Base-by-base conservation (phyloP, 2,797 vertebrate genomes). In the Alosa sapidissima region DNA sequence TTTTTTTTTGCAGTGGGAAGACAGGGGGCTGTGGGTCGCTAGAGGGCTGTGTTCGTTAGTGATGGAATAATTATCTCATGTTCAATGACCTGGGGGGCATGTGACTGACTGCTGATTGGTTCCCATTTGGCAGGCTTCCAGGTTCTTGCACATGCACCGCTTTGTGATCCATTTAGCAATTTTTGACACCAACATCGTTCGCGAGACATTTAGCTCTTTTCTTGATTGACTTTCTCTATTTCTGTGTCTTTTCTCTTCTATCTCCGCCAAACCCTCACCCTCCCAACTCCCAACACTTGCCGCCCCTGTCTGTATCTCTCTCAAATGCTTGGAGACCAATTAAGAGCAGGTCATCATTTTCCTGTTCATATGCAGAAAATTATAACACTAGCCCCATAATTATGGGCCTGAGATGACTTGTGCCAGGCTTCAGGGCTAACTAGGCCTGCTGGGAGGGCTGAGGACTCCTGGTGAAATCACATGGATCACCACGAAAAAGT, bases 381-480 rank as follows among this genome's bases (percentile, higher is more conserved):
- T 60, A 85, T 47, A 68, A 85, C 83, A 88, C 55, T 33, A 58
- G 82, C 65, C 52, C 9, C 14, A 84, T 88, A 55, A 88, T 84
- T 84, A 75, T 10, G 48, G 28, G n/a, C 82, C 48, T 65, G 52
- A 81, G 13, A 45, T 41, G 72, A 36, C 52, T 58, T 82, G 49
- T 84, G 81, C 24, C 41, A 49, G 48, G 41, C 81, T 78, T 55
- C 68, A 75, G 81, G 49, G 81, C 84, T 83, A 85, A 86, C 62
- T 62, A 28, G 14, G 45, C 21, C 68, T 49, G 41, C n/a, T 82
- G 14, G 55, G 58, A 83, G 81, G 24, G 52, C 16, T 75, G 49
- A 78, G 9, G 33, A 65, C 72, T 45, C 36, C 36, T 14, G 52
- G 13, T 28, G 11, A 36, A 41, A 41, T 13, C 41, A 84, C 7